A percentile compares a stretch with the other conserved stretches of the same genome.
These are phyloP conservation scores for Drosophila burlai DNA, from an alignment of 1,140 invertebrate genomes.

Conservation along the genomic window DNA sequence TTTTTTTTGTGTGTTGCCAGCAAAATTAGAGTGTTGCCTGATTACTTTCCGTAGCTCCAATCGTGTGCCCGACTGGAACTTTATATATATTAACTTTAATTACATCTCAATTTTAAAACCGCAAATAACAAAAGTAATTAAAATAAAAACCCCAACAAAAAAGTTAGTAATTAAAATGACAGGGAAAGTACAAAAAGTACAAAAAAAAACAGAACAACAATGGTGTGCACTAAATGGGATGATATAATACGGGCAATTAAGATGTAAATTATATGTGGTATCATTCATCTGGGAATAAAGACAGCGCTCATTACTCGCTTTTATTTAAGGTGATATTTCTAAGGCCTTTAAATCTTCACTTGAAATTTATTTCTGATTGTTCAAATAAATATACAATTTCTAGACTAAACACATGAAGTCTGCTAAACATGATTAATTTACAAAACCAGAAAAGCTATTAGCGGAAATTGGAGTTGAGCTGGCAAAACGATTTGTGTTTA, in stretches of 20 bases:
- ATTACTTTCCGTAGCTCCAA: slow-evolving; percentile 13
- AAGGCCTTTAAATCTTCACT: background rate
- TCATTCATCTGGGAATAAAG: slow-evolving; percentile 2
- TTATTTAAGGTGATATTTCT: background rate
- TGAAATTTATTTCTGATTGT: background rate
- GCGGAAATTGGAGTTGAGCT: background rate
- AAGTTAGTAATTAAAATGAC: slow-evolving; percentile 42
- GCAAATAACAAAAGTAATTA: slow-evolving; percentile 29
- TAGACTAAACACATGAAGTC: background rate
- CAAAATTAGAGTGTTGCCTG: slow-evolving; percentile 30
- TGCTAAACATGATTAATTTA: background rate
- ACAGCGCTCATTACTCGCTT: background rate
- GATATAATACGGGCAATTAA: slow-evolving; percentile 39
- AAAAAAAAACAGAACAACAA: background rate
- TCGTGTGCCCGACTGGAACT: slow-evolving; percentile 11
- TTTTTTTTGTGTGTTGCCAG: slow-evolving; percentile 6
- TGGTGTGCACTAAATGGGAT: slow-evolving; percentile 27
- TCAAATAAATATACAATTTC: too few species aligned
- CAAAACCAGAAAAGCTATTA: background rate
- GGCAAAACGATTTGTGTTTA: background rate
- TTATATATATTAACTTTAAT: slow-evolving; percentile 36
- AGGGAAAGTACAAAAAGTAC: slow-evolving; percentile 10
- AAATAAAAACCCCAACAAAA: slow-evolving; percentile 7
- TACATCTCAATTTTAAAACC: slow-evolving; percentile 29
- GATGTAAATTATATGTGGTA: slow-evolving; percentile 10